These are phyloP conservation scores for Campoletis sonorensis DNA, from an alignment of 1,140 invertebrate species.

Conservation along the genomic window DNA sequence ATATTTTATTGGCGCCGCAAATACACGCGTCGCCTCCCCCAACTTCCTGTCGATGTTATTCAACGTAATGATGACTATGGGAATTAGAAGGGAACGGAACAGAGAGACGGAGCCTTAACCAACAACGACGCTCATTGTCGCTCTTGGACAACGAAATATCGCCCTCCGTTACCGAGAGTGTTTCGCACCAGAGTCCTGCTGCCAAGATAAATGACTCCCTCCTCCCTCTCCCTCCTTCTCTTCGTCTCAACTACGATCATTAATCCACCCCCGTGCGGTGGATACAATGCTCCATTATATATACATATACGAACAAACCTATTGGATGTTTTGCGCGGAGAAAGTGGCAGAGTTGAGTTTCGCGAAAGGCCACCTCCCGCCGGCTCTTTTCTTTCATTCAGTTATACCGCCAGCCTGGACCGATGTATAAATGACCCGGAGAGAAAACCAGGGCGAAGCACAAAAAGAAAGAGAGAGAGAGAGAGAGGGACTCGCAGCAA, in stretches of 20 bases:
- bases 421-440: not conserved
- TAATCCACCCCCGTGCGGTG: constrained; percentile 14
- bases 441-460: not conserved
- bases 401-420: not conserved
- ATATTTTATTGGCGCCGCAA: not conserved
- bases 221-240: not conserved
- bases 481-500: not conserved
- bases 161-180: constrained; percentile 19
- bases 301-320: constrained; percentile 2
- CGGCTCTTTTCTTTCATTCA: constrained; percentile 21
- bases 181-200: not conserved
- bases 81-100: not conserved
- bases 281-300: not conserved
- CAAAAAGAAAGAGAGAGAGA: not conserved
- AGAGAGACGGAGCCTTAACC: not conserved
- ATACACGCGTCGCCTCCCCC: not conserved
- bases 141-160: constrained; percentile 25
- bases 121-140: constrained; percentile 18
- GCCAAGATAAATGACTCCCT: constrained; percentile 25
- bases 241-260: constrained; percentile 30
- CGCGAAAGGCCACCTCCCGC: not conserved
- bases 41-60: not conserved
- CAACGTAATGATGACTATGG: not conserved
- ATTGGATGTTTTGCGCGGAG: constrained; percentile 7
- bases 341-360: not conserved